A percentile compares a stretch with the other conserved stretches of the same genome.
phyloP scores from a whole-genome alignment of 2,113 vertebrate species.

The Polypterus senegalus region DNA sequence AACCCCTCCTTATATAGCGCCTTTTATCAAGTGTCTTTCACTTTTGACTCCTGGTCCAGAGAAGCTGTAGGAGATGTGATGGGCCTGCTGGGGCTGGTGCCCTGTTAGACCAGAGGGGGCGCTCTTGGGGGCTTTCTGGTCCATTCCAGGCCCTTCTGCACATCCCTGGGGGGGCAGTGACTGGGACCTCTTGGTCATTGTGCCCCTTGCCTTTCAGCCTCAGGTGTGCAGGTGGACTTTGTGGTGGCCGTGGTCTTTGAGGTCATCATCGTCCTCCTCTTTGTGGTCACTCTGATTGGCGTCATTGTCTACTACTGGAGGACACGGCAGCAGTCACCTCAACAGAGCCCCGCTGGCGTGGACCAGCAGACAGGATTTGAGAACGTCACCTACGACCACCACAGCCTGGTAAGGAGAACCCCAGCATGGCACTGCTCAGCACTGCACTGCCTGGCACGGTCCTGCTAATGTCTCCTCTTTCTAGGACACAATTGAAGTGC shows the following conservation, averaged over 20 bases:
- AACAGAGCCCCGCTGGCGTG: neutral
- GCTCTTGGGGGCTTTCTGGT: neutral
- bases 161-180: neutral
- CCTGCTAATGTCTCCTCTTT: too few species aligned
- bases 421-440: too few species aligned
- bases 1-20: neutral
- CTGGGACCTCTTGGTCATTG: too few species aligned
- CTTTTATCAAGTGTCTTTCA: neutral
- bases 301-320: slow-evolving; percentile 30
- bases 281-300: slow-evolving; percentile 27
- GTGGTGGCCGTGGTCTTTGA: slow-evolving; percentile 16
- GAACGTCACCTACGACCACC: neutral
- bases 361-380: neutral
- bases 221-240: slow-evolving; percentile 21
- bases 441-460: too few species aligned
- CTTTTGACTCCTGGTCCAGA: neutral
- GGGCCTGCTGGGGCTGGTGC: neutral
- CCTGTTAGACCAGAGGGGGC: neutral
- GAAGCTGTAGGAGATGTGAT: neutral
- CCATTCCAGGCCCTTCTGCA: slow-evolving; percentile 16
- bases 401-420: neutral
- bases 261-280: slow-evolving; percentile 38
- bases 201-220: too few species aligned
- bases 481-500: too few species aligned
- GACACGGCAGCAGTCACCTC: rapidly evolving